Base-by-base conservation (phyloP, 2,113 vertebrate genomes). In the Petroica traversi region DNA sequence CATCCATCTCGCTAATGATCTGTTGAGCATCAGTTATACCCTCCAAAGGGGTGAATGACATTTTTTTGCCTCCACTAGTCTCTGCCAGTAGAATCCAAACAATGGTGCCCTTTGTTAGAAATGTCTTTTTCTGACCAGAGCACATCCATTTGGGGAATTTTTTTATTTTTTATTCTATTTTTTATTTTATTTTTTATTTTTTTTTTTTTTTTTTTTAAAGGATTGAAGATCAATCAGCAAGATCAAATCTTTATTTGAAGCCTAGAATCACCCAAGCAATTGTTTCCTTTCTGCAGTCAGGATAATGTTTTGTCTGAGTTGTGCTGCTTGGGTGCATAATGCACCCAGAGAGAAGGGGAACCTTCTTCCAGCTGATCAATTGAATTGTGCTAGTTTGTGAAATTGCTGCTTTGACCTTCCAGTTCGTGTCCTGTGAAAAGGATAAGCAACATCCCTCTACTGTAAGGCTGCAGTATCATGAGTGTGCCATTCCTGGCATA, bases 1-100 rank as follows among this genome's bases (percentile, higher is more conserved):
- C 88, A 95, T 95, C 88, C 89, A 93, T 96, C 95, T 95, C 63
- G 0, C 79, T 97, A 95, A 96, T 93, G 96, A 95, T 95, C 81
- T 95, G 94, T 84, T 85, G 91, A 90, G 85, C 85, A 94, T 97
- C 95, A 94, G 72, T 92, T 90, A 68, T 89, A 90, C 36, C 76
- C 88, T 97, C 69, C 85, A 77, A 89, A 96, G 69, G 74, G 41
- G 46, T 62, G 61, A 95, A 89, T 85, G 84, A 78, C 64, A 64
- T 72, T 91, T 93, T 63, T 94, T 81, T 92, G 78, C 69, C 29
- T 84, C 19, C 3, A 48, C 74, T 51, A 19, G 22, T 52, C 93
- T 54, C 73, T 89, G 68, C 72, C 29, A 77, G 58, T 14, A 77
- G 66, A 91, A 85, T 76, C 43, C 66, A 73, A 90, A 69, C 55